Percentiles rank a stretch among this genome's conserved stretches.
These are phyloP conservation scores for Acrocyrtus sp. DNA, from an alignment of 2,888 invertebrate species.

Conservation along the genomic window DNA sequence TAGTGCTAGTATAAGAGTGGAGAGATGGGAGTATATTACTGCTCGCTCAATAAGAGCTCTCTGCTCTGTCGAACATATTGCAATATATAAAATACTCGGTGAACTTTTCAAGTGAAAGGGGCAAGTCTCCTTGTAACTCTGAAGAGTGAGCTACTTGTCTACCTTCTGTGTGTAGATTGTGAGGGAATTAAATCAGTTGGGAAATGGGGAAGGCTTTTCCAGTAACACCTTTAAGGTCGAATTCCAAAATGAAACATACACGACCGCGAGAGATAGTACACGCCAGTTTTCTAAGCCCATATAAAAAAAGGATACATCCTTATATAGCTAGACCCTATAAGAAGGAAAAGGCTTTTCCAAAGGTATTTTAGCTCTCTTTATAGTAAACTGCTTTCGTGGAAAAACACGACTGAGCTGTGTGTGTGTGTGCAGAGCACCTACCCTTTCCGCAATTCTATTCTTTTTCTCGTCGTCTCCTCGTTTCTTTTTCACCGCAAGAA, in stretches of 20 bases:
- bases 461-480: conserved; percentile 1
- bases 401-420: too few relatives aligned
- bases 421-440: neutral
- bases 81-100: conserved; percentile 12
- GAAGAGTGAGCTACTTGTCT: conserved; percentile 43
- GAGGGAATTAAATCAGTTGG: conserved; percentile 49
- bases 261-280: too few relatives aligned
- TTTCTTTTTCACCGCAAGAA: conserved; percentile 58
- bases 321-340: too few relatives aligned
- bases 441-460: neutral
- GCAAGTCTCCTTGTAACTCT: conserved; percentile 35
- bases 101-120: conserved; percentile 30
- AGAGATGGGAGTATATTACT: too few relatives aligned
- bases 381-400: too few relatives aligned
- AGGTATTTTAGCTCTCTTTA: too few relatives aligned
- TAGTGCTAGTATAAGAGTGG: neutral
- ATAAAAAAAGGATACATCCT: too few relatives aligned
- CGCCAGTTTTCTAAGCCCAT: too few relatives aligned
- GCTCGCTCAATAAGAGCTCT: too few relatives aligned
- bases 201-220: conserved; percentile 47
- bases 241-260: conserved; percentile 24
- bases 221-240: conserved; percentile 60
- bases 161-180: conserved; percentile 10
- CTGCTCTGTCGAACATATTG: neutral
- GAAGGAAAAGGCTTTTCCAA: too few relatives aligned